A percentile compares a stretch with the other conserved stretches of the same genome.
Conservation (phyloP, 2,797 vertebrate species). For the Coregonus ussuriensis region DNA sequence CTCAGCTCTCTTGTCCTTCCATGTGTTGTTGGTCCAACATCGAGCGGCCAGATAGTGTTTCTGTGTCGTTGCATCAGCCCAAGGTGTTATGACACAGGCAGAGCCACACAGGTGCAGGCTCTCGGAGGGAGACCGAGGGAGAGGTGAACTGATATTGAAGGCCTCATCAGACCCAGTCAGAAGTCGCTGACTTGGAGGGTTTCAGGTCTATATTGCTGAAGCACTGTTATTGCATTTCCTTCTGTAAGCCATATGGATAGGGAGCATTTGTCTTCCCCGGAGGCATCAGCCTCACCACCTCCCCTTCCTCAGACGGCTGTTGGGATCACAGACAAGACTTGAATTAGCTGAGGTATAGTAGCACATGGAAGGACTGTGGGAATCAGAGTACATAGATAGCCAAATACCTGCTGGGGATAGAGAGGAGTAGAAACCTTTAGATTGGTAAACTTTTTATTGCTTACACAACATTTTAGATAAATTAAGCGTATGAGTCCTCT, state of each 20-base stretch:
- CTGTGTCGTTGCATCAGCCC: constrained; percentile 56
- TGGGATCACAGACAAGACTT: constrained; percentile 36
- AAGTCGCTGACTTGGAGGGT: constrained; percentile 60
- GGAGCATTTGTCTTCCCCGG: not conserved
- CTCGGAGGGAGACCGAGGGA: not conserved
- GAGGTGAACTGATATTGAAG: constrained; percentile 46
- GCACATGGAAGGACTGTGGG: constrained; percentile 5
- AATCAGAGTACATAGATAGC: not conserved
- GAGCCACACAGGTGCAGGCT: constrained; percentile 29
- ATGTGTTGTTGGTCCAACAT: constrained; percentile 18
- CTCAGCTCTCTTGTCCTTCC: not conserved
- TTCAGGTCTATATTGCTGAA: constrained; percentile 60
- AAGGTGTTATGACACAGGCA: constrained; percentile 48
- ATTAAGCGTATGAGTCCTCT: not conserved
- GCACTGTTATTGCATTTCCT: constrained; percentile 65
- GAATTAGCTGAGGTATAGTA: constrained; percentile 32
- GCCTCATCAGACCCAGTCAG: constrained; percentile 53
- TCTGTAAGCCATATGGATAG: constrained; percentile 55
- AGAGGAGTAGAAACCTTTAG: not conserved
- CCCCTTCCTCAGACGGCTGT: constrained; percentile 3
- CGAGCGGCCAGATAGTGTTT: constrained; percentile 46
- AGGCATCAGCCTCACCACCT: constrained; percentile 28
- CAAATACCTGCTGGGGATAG: not conserved
- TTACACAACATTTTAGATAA: not conserved
- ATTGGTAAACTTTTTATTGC: not conserved